Evolutionary conservation across 2,888 invertebrate genomes (phyloP).

Genomic region (Epiblema foenella): DNA sequence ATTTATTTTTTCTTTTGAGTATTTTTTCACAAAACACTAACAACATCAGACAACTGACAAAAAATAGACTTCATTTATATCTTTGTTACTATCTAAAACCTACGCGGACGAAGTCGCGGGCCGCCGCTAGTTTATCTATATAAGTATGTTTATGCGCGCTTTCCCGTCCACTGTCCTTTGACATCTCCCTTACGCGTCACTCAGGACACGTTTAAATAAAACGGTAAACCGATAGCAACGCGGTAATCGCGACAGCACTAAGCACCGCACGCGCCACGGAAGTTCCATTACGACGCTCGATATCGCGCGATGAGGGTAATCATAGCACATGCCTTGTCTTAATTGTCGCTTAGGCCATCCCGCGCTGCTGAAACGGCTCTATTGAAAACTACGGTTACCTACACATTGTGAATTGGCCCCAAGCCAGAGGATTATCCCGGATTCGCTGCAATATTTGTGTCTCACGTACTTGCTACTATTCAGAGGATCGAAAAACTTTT

Average conservation of each 20-base stretch:
- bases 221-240: neutral
- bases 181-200: too few species aligned
- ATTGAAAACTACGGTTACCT: constrained; percentile 69
- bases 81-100: too few species aligned
- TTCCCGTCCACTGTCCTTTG: too few species aligned
- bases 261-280: constrained; percentile 25
- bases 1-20: too few species aligned
- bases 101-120: too few species aligned
- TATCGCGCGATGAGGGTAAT: constrained; percentile 43
- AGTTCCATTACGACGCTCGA: constrained; percentile 41
- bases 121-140: too few species aligned
- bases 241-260: constrained; percentile 23
- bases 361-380: constrained; percentile 54
- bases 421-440: constrained; percentile 78
- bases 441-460: constrained; percentile 76
- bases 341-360: constrained; percentile 43
- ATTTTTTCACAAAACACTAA: too few species aligned
- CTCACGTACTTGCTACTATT: constrained; percentile 76
- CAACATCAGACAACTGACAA: too few species aligned
- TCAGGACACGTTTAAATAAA: too few species aligned
- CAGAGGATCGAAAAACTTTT: constrained; percentile 82
- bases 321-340: constrained; percentile 41
- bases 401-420: constrained; percentile 79
- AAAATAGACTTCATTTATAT: too few species aligned
- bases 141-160: too few species aligned